Evolutionary conservation across 2,888 invertebrate genomes (phyloP).

Genomic region (Scaptomyza flava): DNA sequence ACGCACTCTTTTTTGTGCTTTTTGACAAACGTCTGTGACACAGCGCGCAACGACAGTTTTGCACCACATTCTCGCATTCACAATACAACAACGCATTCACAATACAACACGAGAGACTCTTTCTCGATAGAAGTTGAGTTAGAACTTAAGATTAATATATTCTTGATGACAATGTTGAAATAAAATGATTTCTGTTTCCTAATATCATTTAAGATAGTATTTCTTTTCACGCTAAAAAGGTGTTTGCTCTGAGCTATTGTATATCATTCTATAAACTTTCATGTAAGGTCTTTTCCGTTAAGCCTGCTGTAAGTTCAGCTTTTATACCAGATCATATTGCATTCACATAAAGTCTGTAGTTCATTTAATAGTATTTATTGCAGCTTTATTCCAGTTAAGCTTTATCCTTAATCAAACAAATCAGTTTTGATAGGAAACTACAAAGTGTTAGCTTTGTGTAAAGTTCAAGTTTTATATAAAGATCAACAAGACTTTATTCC

Average conservation of each 20-base stretch:
- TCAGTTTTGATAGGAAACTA: neutral
- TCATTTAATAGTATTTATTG: neutral
- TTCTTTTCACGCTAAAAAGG: neutral
- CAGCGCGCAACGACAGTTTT: slow-evolving; percentile 53
- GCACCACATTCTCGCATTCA: slow-evolving; percentile 41
- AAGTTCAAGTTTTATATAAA: neutral
- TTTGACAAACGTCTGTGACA: slow-evolving; percentile 68
- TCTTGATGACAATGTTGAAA: too few relatives aligned
- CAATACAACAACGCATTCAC: slow-evolving; percentile 6
- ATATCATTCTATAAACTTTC: slow-evolving; percentile 14
- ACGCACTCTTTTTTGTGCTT: slow-evolving; percentile 42
- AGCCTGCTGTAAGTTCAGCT: slow-evolving; percentile 8
- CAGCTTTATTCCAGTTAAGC: slow-evolving; percentile 14
- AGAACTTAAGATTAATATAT: too few relatives aligned
- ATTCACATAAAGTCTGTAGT: slow-evolving; percentile 11
- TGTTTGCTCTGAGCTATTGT: neutral
- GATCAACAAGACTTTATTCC: neutral
- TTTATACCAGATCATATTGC: slow-evolving; percentile 22
- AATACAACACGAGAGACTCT: too few relatives aligned
- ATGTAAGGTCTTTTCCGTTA: neutral
- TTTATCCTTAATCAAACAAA: neutral
- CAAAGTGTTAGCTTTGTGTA: neutral
- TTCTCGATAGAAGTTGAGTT: too few relatives aligned
- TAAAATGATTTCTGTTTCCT: neutral
- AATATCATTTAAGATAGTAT: neutral